Evolutionary conservation across 2,113 vertebrate species (phyloP).

Genomic region (Leucoraja erinaceus): DNA sequence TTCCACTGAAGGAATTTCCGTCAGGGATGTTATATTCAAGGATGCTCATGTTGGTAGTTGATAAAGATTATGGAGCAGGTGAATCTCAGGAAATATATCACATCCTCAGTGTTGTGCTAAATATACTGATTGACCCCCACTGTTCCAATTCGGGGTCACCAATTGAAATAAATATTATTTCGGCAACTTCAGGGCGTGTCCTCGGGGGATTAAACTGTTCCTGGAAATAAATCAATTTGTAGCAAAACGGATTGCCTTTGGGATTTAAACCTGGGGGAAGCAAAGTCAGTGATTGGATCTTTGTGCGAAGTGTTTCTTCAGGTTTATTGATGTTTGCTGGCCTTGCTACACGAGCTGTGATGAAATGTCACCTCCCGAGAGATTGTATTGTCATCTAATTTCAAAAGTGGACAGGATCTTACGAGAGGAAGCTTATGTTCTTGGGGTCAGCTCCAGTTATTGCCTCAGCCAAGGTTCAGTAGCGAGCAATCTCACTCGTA

Average conservation of each 20-base stretch:
- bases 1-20: background rate
- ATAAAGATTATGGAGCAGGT: background rate
- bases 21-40: too few species aligned
- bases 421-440: background rate
- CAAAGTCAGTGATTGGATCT: background rate
- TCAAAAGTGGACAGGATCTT: background rate
- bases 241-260: too few species aligned
- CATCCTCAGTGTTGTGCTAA: background rate
- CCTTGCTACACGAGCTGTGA: background rate
- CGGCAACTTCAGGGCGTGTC: background rate
- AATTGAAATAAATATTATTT: conserved; percentile 4
- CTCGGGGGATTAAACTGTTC: background rate
- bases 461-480: too few species aligned
- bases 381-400: background rate
- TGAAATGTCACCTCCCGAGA: background rate
- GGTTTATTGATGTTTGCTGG: background rate
- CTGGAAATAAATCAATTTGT: background rate
- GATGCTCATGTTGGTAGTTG: background rate
- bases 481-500: too few species aligned
- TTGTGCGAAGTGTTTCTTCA: background rate
- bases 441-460: too few species aligned
- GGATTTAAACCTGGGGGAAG: background rate
- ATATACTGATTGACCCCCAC: background rate
- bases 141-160: background rate
- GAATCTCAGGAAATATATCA: background rate